These are phyloP conservation scores for Trachymyrmex cornetzi DNA, from an alignment of 1,140 invertebrate species.

Conservation along the genomic window DNA sequence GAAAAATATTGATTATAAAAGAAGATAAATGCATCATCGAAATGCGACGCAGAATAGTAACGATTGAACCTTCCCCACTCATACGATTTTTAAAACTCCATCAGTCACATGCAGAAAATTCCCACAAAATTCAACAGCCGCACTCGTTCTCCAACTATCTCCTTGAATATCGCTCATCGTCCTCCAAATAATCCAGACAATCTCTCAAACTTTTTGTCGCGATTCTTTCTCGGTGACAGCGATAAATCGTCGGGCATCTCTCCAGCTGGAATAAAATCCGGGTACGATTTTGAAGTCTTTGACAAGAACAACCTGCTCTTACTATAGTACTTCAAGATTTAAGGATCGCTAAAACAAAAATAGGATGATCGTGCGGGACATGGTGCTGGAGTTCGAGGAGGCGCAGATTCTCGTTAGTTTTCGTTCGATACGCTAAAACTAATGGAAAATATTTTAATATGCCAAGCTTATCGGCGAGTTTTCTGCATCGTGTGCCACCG, in stretches of 20 bases:
- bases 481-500: constrained; percentile 39
- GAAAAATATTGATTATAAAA: background rate
- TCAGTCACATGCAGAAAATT: constrained; percentile 25
- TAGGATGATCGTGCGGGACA: background rate
- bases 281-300: constrained; percentile 66
- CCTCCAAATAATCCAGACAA: constrained; percentile 57
- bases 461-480: constrained; percentile 73
- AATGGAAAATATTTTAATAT: constrained; percentile 78
- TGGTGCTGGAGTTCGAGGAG: constrained; percentile 17
- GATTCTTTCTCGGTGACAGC: constrained; percentile 45
- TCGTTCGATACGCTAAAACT: constrained; percentile 69
- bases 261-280: constrained; percentile 55
- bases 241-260: constrained; percentile 58
- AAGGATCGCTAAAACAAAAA: constrained; percentile 51
- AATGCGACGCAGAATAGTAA: background rate
- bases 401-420: constrained; percentile 72
- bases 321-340: constrained; percentile 17
- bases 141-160: constrained; percentile 48
- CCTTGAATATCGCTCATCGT: constrained; percentile 60
- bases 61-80: background rate
- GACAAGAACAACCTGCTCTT: constrained; percentile 60
- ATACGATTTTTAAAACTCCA: constrained; percentile 43
- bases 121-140: constrained; percentile 39
- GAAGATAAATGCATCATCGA: background rate
- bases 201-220: constrained; percentile 59